Percentiles rank a stretch among this genome's conserved stretches.
Evolutionary conservation across 2,113 vertebrate species (phyloP).

Genomic region (Silurus meridionalis): DNA sequence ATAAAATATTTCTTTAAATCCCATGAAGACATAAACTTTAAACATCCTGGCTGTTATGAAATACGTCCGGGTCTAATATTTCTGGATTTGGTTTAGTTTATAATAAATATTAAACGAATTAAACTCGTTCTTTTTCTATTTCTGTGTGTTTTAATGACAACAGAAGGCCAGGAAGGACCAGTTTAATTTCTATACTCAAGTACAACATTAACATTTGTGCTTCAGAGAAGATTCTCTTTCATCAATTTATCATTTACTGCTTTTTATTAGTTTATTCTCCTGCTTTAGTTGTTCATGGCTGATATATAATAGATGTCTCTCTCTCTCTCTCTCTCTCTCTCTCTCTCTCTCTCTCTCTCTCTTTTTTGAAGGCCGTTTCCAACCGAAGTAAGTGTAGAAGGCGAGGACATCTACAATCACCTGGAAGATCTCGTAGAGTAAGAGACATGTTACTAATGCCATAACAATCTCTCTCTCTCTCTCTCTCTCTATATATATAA

Average conservation of each 20-base stretch:
- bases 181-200: no score
- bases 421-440: slow-evolving; percentile 97
- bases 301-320: neutral
- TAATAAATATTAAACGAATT: neutral
- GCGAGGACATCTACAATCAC: slow-evolving; percentile 93
- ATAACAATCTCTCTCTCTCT: no score
- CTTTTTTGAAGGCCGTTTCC: slow-evolving; percentile 81
- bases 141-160: neutral
- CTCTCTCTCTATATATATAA: no score
- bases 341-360: slow-evolving; percentile 10
- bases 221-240: neutral
- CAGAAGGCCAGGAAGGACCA: no score
- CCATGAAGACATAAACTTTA: no score
- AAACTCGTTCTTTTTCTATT: neutral
- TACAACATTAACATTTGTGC: neutral
- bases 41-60: no score
- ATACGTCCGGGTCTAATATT: neutral
- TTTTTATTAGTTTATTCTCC: neutral
- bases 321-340: neutral
- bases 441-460: slow-evolving; percentile 30
- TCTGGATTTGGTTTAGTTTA: neutral
- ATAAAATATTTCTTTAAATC: neutral
- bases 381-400: slow-evolving; percentile 87
- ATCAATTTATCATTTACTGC: no score
- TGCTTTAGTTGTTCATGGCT: neutral